These are phyloP conservation scores for Erebia palarica DNA, from an alignment of 2,888 invertebrate species.

Conservation along the genomic window DNA sequence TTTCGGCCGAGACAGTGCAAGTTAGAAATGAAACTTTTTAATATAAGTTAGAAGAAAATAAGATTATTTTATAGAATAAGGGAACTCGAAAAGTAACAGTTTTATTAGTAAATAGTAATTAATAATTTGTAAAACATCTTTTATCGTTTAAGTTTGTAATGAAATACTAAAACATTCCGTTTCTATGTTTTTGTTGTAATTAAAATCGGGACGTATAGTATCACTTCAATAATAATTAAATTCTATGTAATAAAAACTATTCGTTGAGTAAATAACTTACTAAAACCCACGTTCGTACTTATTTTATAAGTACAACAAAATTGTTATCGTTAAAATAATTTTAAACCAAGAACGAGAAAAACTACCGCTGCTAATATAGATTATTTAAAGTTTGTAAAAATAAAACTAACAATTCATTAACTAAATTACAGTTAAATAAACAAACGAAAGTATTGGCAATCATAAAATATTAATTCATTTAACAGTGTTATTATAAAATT, in stretches of 20 bases:
- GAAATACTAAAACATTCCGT: conserved; percentile 36
- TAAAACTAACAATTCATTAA: too few relatives aligned
- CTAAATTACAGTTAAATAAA: neutral
- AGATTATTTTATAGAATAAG: conserved; percentile 9
- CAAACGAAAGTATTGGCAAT: neutral
- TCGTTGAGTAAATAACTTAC: neutral
- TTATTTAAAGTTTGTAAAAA: neutral
- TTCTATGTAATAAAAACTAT: too few relatives aligned
- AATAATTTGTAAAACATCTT: conserved; percentile 1
- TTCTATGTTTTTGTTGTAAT: conserved; percentile 10
- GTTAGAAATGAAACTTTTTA: conserved; percentile 31
- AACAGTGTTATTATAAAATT: neutral
- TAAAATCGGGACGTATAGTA: neutral
- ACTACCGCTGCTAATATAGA: conserved; percentile 10
- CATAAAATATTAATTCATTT: neutral
- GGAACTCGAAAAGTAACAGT: conserved; percentile 21
- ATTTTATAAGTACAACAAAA: too few relatives aligned
- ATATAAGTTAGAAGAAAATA: conserved; percentile 13
- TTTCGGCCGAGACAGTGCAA: conserved; percentile 55
- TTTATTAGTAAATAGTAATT: conserved; percentile 29
- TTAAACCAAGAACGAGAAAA: conserved; percentile 7
- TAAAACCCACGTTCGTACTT: neutral
- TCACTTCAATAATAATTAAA: neutral
- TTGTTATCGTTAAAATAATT: neutral
- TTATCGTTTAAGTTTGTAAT: conserved; percentile 10